Percentiles rank a stretch among this genome's conserved stretches.
phyloP scores from a whole-genome alignment of 2,888 invertebrate species.

The Caenorhabditis wallacei region DNA sequence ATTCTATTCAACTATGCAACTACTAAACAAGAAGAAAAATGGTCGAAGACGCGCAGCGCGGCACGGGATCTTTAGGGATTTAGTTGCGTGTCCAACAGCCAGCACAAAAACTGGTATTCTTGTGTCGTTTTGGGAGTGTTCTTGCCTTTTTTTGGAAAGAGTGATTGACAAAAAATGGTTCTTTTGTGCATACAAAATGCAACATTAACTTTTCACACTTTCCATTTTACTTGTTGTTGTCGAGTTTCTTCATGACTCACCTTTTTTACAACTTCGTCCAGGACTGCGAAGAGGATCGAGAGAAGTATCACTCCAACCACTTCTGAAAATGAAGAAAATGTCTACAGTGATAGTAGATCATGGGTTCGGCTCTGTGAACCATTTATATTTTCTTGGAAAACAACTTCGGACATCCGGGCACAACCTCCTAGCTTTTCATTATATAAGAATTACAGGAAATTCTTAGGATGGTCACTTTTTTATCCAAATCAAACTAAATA shows the following conservation, averaged over 20 bases:
- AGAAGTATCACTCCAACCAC: conserved; percentile 81
- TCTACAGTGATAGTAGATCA: background rate
- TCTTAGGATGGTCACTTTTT: too few species aligned
- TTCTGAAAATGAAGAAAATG: conserved; percentile 37
- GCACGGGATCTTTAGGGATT: conserved; percentile 39
- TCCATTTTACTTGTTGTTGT: conserved; percentile 1
- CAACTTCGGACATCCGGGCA: too few species aligned
- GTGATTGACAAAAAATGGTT: background rate
- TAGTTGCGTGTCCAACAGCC: conserved; percentile 31
- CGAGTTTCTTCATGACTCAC: conserved; percentile 56
- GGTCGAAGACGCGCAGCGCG: conserved; percentile 10
- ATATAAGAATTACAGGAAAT: too few species aligned
- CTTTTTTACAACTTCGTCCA: conserved; percentile 77
- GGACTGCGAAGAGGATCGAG: conserved; percentile 74
- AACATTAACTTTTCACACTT: conserved; percentile 39
- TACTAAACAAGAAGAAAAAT: conserved; percentile 22
- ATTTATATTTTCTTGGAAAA: too few species aligned
- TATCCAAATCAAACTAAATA: too few species aligned
- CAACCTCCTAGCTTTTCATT: too few species aligned
- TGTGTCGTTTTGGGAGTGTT: conserved; percentile 14
- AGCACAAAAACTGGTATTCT: conserved; percentile 38
- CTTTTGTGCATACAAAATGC: conserved; percentile 20
- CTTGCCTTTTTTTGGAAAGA: conserved; percentile 9
- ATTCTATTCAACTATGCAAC: conserved; percentile 19
- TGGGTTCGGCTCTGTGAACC: too few species aligned